Conservation (phyloP, 1,140 invertebrate species). For the Drosophila punjabiensis region DNA sequence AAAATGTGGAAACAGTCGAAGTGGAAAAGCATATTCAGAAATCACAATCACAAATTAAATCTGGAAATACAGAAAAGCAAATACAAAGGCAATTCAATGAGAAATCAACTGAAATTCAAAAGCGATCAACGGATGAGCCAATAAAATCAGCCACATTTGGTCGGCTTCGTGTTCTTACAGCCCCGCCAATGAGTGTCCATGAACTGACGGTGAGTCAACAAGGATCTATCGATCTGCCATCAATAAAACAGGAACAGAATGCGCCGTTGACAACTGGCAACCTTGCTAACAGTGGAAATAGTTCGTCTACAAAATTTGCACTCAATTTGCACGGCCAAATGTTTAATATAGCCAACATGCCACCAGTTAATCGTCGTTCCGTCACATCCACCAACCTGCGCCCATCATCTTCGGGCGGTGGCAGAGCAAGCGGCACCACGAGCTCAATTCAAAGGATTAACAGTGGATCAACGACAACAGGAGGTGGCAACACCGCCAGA, state of each 20-base stretch:
- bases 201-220: constrained; percentile 75
- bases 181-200: constrained; percentile 87
- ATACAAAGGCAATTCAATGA: constrained; percentile 23
- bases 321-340: constrained; percentile 42
- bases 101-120: constrained; percentile 40
- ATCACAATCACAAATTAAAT: constrained; percentile 6
- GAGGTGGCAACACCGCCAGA: constrained; percentile 67
- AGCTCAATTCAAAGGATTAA: constrained; percentile 82
- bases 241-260: constrained; percentile 30
- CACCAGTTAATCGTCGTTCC: constrained; percentile 64
- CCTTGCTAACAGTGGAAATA: constrained; percentile 8
- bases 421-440: constrained; percentile 77
- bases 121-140: constrained; percentile 39
- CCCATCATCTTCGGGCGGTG: constrained; percentile 85
- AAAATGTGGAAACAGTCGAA: constrained; percentile 17
- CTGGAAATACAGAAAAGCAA: constrained; percentile 4
- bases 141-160: constrained; percentile 86
- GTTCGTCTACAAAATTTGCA: constrained; percentile 18
- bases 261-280: constrained; percentile 5
- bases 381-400: constrained; percentile 71
- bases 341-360: constrained; percentile 33
- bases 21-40: constrained; percentile 16
- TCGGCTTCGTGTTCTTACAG: constrained; percentile 87
- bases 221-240: constrained; percentile 16
- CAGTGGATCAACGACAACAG: constrained; percentile 57